A percentile compares a stretch with the other conserved stretches of the same genome.
Evolutionary conservation across 2,888 invertebrate genomes (phyloP).

Genomic region (Bombyx huttoni): DNA sequence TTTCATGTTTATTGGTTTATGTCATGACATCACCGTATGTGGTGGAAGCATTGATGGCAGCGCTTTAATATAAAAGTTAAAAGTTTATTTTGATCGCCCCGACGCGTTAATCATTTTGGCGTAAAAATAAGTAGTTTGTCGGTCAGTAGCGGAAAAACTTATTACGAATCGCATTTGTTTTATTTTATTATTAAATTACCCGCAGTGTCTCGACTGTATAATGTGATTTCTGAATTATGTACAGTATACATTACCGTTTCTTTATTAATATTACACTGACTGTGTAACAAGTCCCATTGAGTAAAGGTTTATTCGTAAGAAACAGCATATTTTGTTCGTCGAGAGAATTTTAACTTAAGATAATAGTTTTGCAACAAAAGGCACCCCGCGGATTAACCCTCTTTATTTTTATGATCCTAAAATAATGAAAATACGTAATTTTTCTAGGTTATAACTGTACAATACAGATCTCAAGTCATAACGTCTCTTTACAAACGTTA

Average conservation of each 20-base stretch:
- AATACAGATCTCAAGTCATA: too few species aligned
- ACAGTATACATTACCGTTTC: not conserved
- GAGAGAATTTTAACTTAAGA: too few species aligned
- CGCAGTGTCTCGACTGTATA: slow-evolving; percentile 16
- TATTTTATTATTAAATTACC: slow-evolving; percentile 18
- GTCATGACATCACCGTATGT: slow-evolving; percentile 65
- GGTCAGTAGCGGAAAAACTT: slow-evolving; percentile 32
- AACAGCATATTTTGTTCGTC: not conserved
- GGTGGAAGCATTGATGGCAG: slow-evolving; percentile 50
- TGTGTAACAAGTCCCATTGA: not conserved
- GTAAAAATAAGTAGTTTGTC: slow-evolving; percentile 32
- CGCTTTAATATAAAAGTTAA: slow-evolving; percentile 49
- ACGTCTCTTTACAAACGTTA: too few species aligned
- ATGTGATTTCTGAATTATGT: not conserved
- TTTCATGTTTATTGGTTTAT: slow-evolving; percentile 63
- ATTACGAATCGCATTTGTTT: slow-evolving; percentile 9
- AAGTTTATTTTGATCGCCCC: slow-evolving; percentile 48
- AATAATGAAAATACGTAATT: too few species aligned
- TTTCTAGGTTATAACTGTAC: too few species aligned
- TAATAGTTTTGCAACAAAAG: too few species aligned
- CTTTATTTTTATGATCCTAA: too few species aligned
- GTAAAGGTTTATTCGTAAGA: not conserved
- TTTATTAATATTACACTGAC: not conserved
- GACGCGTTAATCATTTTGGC: slow-evolving; percentile 31
- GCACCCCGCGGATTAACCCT: too few species aligned